Evolutionary conservation across 2,113 vertebrate genomes (phyloP), one percentile per base, ranked within the genome.

Genomic region (Anguilla japonica): DNA sequence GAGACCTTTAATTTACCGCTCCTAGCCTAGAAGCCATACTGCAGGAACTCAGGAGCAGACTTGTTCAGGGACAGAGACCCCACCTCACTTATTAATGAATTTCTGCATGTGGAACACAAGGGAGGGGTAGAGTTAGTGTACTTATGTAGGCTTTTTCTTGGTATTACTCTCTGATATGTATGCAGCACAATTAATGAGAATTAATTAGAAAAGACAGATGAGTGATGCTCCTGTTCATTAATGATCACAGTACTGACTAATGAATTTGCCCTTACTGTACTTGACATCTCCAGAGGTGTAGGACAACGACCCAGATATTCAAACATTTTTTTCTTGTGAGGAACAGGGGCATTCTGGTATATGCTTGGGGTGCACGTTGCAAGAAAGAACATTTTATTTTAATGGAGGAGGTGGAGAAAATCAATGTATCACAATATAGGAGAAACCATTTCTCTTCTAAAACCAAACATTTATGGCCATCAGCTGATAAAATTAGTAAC

Each of bases 221-320:
- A 85, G 71, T 80, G 84, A 85, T 34, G 56, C n/a, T 81, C 39
- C 53, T 81, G 78, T 50, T 86, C 78, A 43, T 81, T 63, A 86
- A 41, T 22, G 85, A 60, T 86, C 79, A 43, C n/a, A 63, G 40
- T 81, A 14, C 53, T 29, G 53, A 79, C 53, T 86, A 81, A 81
- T 63, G 85, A 86, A 79, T 60, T 81, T 80, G 78, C 34, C 56
- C 41, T 86, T 39, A 43, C 85, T 86, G 53, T 29, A 81, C 39
- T 13, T 41, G 34, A 43, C 26, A 86, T 63, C 79, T 86, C 53
- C 5, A 81, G 22, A 56, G 79, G 9, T 81, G 53, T 81, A 39
- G 41, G 40, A 53, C 18, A 53, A 57, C 43, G 39, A 81, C 40
- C 53, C 53, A 41, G 34, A 81, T 86, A 53, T 63, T 43, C 14